Conservation (phyloP, 2,113 vertebrate genomes). For the Peromyscus leucopus region DNA sequence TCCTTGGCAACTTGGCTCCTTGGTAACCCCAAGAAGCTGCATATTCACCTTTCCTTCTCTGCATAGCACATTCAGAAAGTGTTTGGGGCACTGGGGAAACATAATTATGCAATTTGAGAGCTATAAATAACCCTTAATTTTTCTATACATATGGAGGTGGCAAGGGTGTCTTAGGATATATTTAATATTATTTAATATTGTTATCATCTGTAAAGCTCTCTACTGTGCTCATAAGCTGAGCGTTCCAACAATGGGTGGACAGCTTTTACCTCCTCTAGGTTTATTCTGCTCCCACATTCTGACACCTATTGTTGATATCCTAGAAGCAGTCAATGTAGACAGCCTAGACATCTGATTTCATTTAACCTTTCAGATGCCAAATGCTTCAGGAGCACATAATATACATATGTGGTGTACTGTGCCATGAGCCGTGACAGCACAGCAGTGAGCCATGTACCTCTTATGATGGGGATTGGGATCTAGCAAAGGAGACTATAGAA, state of each 20-base stretch:
- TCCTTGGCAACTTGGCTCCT: background rate
- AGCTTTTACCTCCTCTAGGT: background rate
- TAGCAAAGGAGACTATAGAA: background rate
- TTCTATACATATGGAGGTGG: background rate
- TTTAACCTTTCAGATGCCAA: background rate
- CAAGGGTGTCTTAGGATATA: background rate
- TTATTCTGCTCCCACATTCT: background rate
- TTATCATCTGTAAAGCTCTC: background rate
- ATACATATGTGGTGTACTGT: background rate
- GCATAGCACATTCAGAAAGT: slow-evolving; percentile 15
- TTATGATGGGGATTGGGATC: background rate
- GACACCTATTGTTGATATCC: background rate
- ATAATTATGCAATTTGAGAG: slow-evolving; percentile 27
- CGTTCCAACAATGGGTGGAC: background rate
- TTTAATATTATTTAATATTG: background rate
- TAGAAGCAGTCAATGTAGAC: background rate
- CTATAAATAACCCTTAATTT: slow-evolving; percentile 44
- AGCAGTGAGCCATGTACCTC: background rate
- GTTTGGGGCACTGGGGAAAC: slow-evolving; percentile 2
- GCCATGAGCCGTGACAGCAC: background rate
- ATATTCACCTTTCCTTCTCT: background rate
- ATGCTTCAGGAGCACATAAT: background rate
- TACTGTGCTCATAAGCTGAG: background rate
- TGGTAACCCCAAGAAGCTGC: background rate
- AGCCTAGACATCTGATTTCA: background rate